A percentile compares a stretch with the other conserved stretches of the same genome.
These are phyloP conservation scores for Pterophyllum scalare DNA, from an alignment of 2,113 vertebrate genomes.

Conservation along the genomic window DNA sequence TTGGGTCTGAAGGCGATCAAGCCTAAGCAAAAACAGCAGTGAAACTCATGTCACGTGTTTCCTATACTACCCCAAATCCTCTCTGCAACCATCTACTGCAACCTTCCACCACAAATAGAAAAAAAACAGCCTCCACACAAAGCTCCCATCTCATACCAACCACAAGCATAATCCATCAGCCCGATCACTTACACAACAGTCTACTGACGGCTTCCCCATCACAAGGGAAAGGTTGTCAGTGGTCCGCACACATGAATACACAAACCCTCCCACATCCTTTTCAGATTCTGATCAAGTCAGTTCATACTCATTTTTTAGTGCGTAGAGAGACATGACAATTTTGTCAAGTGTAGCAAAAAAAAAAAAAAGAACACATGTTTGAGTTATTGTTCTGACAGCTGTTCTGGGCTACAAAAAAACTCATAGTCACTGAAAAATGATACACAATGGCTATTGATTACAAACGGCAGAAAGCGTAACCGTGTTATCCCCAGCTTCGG, in stretches of 20 bases:
- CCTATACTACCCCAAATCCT: not conserved
- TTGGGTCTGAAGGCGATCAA: not conserved
- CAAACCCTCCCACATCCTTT: constrained; percentile 18
- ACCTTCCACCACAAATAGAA: not conserved
- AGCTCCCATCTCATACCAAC: constrained; percentile 33
- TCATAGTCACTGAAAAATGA: constrained; percentile 59
- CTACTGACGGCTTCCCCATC: constrained; percentile 37
- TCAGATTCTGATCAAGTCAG: constrained; percentile 17
- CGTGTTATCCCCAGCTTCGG: constrained; percentile 46
- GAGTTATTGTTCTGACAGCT: constrained; percentile 69
- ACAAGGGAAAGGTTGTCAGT: constrained; percentile 12
- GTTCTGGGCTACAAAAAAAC: constrained; percentile 44
- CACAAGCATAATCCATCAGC: constrained; percentile 27
- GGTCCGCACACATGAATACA: constrained; percentile 25
- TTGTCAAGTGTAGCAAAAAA: constrained; percentile 25
- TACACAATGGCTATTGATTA: constrained; percentile 68
- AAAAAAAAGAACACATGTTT: not conserved
- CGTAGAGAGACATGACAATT: constrained; percentile 44
- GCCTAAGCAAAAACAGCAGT: not conserved
- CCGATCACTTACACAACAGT: constrained; percentile 28
- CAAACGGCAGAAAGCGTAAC: constrained; percentile 56
- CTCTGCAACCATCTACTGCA: not conserved
- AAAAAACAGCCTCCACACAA: not conserved
- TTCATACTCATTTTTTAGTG: constrained; percentile 1
- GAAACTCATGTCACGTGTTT: not conserved